Evolutionary conservation across 2,888 invertebrate genomes (phyloP).

Genomic region (Baccha elongata): DNA sequence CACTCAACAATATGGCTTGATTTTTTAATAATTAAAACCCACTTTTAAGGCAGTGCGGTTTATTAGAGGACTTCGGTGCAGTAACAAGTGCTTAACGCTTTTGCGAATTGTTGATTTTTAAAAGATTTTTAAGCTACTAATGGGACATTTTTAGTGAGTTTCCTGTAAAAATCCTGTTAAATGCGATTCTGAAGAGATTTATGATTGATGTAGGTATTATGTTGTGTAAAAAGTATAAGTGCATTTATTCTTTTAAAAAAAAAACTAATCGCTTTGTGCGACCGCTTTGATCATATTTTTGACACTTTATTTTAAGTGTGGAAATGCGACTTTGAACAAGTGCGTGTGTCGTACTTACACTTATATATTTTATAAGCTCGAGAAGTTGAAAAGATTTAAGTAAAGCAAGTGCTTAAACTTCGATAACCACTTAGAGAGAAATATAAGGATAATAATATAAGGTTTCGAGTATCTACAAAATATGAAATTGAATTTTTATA

Average conservation of each 20-base stretch:
- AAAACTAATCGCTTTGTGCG: background rate
- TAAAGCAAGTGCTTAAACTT: no score
- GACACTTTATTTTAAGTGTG: slow-evolving; percentile 17
- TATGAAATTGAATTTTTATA: no score
- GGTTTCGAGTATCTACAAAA: background rate
- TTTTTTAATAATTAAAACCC: slow-evolving; percentile 66
- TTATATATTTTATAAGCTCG: background rate
- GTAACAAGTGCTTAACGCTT: slow-evolving; percentile 52
- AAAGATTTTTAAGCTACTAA: slow-evolving; percentile 41
- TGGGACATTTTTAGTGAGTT: slow-evolving; percentile 42
- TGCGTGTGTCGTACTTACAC: background rate
- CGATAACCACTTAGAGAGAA: no score
- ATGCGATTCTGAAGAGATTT: background rate
- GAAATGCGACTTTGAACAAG: background rate
- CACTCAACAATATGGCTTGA: slow-evolving; percentile 70
- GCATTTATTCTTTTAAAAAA: background rate
- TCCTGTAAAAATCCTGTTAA: slow-evolving; percentile 25
- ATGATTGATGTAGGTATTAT: slow-evolving; percentile 14
- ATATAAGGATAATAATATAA: background rate
- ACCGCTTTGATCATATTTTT: slow-evolving; percentile 25
- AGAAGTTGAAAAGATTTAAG: no score
- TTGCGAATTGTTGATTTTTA: slow-evolving; percentile 36
- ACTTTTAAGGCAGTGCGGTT: slow-evolving; percentile 49
- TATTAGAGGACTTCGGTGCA: slow-evolving; percentile 31
- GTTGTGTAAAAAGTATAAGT: background rate